Percentiles rank a stretch among this genome's conserved stretches.
These are phyloP conservation scores for Oscheius sp. DNA, from an alignment of 2,888 invertebrate species.

Conservation along the genomic window DNA sequence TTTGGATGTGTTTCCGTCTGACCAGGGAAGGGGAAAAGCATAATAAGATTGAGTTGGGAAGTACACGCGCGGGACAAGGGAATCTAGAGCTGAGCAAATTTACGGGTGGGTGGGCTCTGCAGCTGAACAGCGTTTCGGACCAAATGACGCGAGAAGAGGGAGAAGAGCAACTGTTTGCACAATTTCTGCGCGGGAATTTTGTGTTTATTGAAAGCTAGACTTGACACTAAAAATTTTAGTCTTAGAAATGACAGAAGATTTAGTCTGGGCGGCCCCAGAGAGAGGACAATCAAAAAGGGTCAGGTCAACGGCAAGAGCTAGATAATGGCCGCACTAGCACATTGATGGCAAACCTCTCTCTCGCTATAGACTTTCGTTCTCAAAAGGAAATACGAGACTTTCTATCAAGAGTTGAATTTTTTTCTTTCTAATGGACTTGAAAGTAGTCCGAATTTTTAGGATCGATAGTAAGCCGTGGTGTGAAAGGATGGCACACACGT, in stretches of 20 bases:
- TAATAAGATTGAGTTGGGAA: constrained; percentile 19
- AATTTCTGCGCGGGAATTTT: constrained; percentile 20
- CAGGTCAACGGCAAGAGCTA: too few relatives aligned
- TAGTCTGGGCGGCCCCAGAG: too few relatives aligned
- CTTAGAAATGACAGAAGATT: not conserved
- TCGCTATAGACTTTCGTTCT: too few relatives aligned
- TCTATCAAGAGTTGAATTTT: not conserved
- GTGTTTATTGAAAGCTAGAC: constrained; percentile 18
- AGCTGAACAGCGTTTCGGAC: constrained; percentile 23
- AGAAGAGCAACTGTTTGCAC: constrained; percentile 24
- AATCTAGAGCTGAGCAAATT: constrained; percentile 13
- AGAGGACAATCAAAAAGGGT: too few relatives aligned
- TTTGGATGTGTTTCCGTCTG: constrained; percentile 9
- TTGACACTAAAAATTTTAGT: too few relatives aligned
- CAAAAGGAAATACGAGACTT: too few relatives aligned
- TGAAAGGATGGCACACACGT: not conserved
- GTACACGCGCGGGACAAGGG: constrained; percentile 15
- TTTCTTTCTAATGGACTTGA: not conserved
- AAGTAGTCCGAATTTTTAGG: not conserved
- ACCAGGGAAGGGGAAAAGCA: not conserved
- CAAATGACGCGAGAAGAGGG: constrained; percentile 24
- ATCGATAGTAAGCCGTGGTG: not conserved
- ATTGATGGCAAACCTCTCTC: too few relatives aligned
- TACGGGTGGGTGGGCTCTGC: constrained; percentile 25
- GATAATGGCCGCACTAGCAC: too few relatives aligned